phyloP scores from a whole-genome alignment of 2,113 vertebrate species.

The Pseudonaja textilis region DNA sequence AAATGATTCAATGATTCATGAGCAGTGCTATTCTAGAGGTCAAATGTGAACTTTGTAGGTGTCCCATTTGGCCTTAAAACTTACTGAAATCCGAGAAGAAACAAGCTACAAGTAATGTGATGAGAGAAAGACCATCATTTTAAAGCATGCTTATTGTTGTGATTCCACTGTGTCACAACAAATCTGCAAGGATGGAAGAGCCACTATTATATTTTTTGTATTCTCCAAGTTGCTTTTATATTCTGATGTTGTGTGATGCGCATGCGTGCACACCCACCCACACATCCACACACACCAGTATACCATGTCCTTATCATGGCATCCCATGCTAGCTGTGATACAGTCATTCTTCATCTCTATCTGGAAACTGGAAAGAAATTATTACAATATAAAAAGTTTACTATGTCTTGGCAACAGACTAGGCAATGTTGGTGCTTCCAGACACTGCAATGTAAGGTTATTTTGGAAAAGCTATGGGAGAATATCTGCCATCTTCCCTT shows the following conservation, averaged over 20 bases:
- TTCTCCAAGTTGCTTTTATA: background rate
- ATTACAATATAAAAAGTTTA: background rate
- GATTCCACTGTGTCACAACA: background rate
- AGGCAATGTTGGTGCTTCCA: background rate
- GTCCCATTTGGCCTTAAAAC: slow-evolving; percentile 13
- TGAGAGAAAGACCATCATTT: background rate
- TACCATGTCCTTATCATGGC: background rate
- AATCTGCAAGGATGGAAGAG: background rate
- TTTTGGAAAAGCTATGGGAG: background rate
- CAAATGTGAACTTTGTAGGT: background rate
- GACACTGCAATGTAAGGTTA: background rate
- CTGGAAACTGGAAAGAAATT: background rate
- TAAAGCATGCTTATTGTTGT: slow-evolving; percentile 5
- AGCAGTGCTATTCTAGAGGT: slow-evolving; percentile 5
- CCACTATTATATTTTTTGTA: background rate
- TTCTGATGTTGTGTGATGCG: background rate
- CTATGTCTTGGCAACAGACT: background rate
- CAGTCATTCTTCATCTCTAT: background rate
- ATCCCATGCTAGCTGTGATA: background rate
- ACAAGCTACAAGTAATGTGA: background rate
- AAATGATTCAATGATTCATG: slow-evolving; percentile 4
- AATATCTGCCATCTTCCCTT: background rate
- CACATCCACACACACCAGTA: background rate
- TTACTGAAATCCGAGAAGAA: slow-evolving; percentile 3
- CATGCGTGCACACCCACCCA: too few species aligned